Percentiles rank a stretch among this genome's conserved stretches.
Conservation (phyloP, 2,888 invertebrate species). For the Drosophila birchii region DNA sequence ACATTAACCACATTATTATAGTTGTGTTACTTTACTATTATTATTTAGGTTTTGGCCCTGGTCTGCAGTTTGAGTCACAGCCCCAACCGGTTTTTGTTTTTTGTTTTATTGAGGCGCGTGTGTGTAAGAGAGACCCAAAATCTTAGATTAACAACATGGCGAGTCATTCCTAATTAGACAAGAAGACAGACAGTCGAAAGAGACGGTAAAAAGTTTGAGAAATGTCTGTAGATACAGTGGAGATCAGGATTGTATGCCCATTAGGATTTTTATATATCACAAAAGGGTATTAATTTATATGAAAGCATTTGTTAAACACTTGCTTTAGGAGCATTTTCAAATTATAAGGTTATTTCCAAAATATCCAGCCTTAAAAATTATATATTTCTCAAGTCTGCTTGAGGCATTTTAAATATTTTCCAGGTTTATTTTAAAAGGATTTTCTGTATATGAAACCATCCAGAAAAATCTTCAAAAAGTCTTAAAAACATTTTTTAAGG, state of each 20-base stretch:
- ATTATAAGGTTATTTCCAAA: no score
- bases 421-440: no score
- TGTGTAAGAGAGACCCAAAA: conserved; percentile 25
- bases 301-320: no score
- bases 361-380: neutral
- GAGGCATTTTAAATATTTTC: no score
- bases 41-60: conserved; percentile 2
- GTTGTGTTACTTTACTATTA: neutral
- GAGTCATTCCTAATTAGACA: conserved; percentile 38
- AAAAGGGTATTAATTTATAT: no score
- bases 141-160: conserved; percentile 29
- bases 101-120: neutral
- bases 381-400: no score
- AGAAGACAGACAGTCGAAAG: neutral
- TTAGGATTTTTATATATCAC: neutral
- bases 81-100: conserved; percentile 29
- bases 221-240: neutral
- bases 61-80: conserved; percentile 13
- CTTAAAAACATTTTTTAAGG: no score
- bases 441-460: no score
- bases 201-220: neutral
- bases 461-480: no score
- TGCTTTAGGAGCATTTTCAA: no score
- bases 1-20: conserved; percentile 11
- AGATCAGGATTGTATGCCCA: neutral